Base-by-base conservation (phyloP, 2,113 vertebrate genomes). In the Plecotus auritus region DNA sequence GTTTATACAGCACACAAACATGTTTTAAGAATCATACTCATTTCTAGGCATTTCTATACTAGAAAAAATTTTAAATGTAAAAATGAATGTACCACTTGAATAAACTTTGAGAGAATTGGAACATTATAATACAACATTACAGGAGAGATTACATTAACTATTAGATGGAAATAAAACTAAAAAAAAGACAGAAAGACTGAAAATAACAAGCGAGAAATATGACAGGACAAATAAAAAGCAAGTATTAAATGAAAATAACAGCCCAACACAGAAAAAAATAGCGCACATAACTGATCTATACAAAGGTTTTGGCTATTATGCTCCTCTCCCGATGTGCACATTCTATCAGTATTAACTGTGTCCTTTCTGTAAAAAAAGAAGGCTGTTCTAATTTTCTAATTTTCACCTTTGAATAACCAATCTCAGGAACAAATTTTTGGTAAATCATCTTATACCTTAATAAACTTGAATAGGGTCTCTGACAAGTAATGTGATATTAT, bases 401-500 rank as follows among this genome's bases (percentile, higher is more conserved):
- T 90, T 92, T 85, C 90, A 17, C 66, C 66, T 94, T 67, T 72
- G 13, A 89, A 66, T 56, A 80, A 81, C 7, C 13, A 94, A 87
- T 66, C 40, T 96, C 11, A 91, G 85, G 2, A 22, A 51, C 17
- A 70, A 16, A 80, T 67, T 86, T 54, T 81, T 56, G 4, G 54
- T 35, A 92, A 96, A 90, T 35, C 16, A 49, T 9, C 49, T 69
- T 61, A 89, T 28, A 91, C 5, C 20, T 93, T 88, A 93, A 81
- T 16, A 80, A 94, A 95, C 3, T 35, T 10, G 1, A 9, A 67
- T 13, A 8, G 1, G 5, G 2, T 78, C 23, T 83, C 61, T 90
- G 42, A 93, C 56, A 94, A 95, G 42, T 26, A 87, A 76, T 72
- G 22, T 66, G 22, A 51, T 32, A 7, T 67, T 85, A 18, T 74